Base-by-base conservation (phyloP, 2,113 vertebrate species). In the Alosa alosa region DNA sequence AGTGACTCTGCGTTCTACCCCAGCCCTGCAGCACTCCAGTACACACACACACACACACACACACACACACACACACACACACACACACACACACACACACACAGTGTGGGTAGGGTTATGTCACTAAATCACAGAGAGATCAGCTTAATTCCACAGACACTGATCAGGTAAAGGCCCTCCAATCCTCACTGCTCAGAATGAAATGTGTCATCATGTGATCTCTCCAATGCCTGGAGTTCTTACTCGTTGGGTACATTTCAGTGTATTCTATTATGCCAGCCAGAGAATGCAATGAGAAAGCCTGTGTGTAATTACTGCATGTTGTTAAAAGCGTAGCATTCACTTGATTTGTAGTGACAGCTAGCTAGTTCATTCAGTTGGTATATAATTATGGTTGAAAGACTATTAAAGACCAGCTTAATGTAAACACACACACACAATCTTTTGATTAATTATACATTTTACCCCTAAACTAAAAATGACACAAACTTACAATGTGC, bases 401-500 rank as follows among this genome's bases (percentile, higher is more conserved):
- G 3, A 44, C 41, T 44, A 41, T 41, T 4, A 44, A 44, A 44
- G 20, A 13, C 47, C 20, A 64, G n/a, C 4, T 25, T 20, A 6
- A 57, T 57, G 52, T 57, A 57, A 57, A 57, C 49, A 11, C 49
- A 39, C 84, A 39, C 49, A 86, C 82, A 57, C 88, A 91, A 94
- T 90, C 87, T 92, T 93, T 87, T 92, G 90, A 94, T 94, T 94
- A 93, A 94, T 95, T 93, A 92, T 94, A 94, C 90, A 84, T 83
- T 87, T 93, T 93, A 92, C 93, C 93, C 94, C 92, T 92, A 91
- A 89, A 91, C 93, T 92, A 87, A 86, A 91, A 91, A 90, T 91
- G 91, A 92, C 92, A 92, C 90, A 88, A 84, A 89, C 91, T 94
- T 72, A 9, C 94, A 92, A 88, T 89, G 92, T 91, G 92, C 91